Percentiles rank a stretch among this genome's conserved stretches.
Conservation (phyloP, 2,797 vertebrate species). For the Rhyacichthys aspro region DNA sequence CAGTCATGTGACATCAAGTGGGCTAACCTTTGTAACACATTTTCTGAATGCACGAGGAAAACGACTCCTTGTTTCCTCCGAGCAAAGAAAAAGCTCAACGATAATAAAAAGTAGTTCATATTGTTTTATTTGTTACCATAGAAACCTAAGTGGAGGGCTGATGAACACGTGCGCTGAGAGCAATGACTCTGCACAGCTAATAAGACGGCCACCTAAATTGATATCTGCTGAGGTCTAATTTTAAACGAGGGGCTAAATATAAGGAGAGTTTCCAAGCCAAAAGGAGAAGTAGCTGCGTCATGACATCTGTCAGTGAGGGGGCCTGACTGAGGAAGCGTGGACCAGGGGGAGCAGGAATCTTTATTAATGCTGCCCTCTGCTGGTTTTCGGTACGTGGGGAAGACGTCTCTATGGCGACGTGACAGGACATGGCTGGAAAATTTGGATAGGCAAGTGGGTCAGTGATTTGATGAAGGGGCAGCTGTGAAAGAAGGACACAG, state of each 20-base stretch:
- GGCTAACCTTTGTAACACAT: slow-evolving; percentile 39
- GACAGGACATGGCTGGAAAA: slow-evolving; percentile 42
- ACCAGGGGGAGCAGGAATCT: slow-evolving; percentile 20
- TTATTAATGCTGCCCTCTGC: slow-evolving; percentile 70
- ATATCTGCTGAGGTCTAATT: slow-evolving; percentile 69
- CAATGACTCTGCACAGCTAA: slow-evolving; percentile 68
- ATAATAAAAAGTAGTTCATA: slow-evolving; percentile 1
- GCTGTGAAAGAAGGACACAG: slow-evolving; percentile 52
- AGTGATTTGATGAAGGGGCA: slow-evolving; percentile 46
- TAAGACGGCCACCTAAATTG: slow-evolving; percentile 62
- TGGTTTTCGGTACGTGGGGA: slow-evolving; percentile 29
- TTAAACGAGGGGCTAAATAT: slow-evolving; percentile 78
- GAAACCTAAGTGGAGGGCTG: background rate
- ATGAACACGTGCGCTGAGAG: slow-evolving; percentile 24
- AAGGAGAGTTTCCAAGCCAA: slow-evolving; percentile 81
- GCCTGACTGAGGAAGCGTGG: slow-evolving; percentile 33
- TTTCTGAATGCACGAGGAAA: slow-evolving; percentile 12
- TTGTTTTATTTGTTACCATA: background rate
- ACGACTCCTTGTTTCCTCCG: background rate
- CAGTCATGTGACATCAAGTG: slow-evolving; percentile 18
- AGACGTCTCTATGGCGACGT: slow-evolving; percentile 55
- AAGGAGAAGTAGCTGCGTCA: slow-evolving; percentile 78
- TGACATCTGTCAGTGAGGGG: slow-evolving; percentile 59
- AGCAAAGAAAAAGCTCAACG: background rate
- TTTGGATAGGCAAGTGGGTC: slow-evolving; percentile 51